Base-by-base conservation (phyloP, 1,140 invertebrate genomes). In the Drosophila ambigua region DNA sequence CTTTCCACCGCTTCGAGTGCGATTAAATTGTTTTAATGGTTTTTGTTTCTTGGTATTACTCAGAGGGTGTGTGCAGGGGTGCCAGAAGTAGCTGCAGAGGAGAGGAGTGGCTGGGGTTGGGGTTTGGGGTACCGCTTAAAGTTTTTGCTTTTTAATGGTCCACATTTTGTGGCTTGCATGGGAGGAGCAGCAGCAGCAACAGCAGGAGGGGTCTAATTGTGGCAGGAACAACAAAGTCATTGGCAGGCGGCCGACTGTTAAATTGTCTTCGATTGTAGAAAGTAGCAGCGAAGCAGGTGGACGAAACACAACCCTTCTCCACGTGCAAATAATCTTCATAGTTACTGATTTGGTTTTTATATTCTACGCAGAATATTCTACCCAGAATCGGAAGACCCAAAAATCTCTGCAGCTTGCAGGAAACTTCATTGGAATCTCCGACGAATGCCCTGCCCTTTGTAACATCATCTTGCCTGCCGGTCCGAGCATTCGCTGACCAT, bases 21-120 rank as follows among this genome's bases (percentile, higher is more conserved):
- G 82, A 87, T 87, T 87, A 87, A 87, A 87, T 87, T 82, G 83
- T 87, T 87, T 87, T 87, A 87, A 87, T 87, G 82, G 82, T 82
- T 87, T 87, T 87, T 81, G 74, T 82, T 87, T 68, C 68, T 48
- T 39, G 53, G 61, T 45, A 45, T 20, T 57, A 50, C 15, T 9
- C 16, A 28, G 26, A 23, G 28, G 11, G 31, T 24, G 4, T 3
- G 11, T 13, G 23, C 23, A 46, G 11, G 45, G 43, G 11, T 13
- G 23, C 23, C 23, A 24, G 2, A 24, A 24, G 23, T 24, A 4
- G 23, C 23, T 24, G 23, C 2, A 24, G 5, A 31, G 16, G 43
- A 24, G 13, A 13, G 16, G 16, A 16, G 0, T 16, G n/a, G n/a
- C n/a, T 16, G 16, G 49, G 23, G 20, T 26, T 28, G 24, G 24